These are phyloP conservation scores for Eunapius fragilis DNA, from an alignment of 37 sponge, comb jelly and placozoan species.

Conservation along the genomic window DNA sequence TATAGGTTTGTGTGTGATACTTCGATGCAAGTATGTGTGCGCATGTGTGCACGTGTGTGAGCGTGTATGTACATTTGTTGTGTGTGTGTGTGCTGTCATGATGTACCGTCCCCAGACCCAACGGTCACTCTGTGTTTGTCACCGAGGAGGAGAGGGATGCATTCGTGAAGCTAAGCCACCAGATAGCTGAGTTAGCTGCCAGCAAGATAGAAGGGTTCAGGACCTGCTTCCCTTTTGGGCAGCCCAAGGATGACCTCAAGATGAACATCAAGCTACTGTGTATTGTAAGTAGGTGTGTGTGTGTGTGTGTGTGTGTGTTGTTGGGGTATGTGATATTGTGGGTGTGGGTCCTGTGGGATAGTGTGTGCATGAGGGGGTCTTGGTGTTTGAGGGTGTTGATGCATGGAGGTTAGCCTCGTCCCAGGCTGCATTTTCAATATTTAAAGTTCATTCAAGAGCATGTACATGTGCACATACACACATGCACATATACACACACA, in stretches of 20 bases:
- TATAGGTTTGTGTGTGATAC: too few relatives aligned
- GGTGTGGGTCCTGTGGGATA: too few relatives aligned
- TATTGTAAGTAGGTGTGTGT: constrained; percentile 28
- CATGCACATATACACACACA: neutral
- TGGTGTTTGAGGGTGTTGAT: neutral
- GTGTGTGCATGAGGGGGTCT: neutral
- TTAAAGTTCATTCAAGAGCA: too few relatives aligned
- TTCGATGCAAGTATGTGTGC: too few relatives aligned
- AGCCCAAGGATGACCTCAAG: constrained; percentile 60
- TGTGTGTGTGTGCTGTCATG: neutral
- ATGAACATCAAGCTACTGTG: constrained; percentile 49
- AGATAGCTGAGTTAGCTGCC: constrained; percentile 41
- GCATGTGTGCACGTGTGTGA: too few relatives aligned
- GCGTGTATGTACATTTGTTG: too few relatives aligned
- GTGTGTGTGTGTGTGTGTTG: neutral
- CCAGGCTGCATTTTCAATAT: too few relatives aligned
- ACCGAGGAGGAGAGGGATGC: constrained; percentile 29
- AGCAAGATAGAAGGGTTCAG: constrained; percentile 56
- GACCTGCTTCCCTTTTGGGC: constrained; percentile 52
- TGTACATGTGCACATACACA: too few relatives aligned
- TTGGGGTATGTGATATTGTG: neutral
- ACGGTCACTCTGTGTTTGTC: constrained; percentile 39
- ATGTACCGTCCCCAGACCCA: constrained; percentile 26
- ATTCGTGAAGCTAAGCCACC: constrained; percentile 26
- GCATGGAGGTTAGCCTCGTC: too few relatives aligned